These are phyloP conservation scores for Chionis minor DNA, from an alignment of 2,113 vertebrate species.

Conservation along the genomic window DNA sequence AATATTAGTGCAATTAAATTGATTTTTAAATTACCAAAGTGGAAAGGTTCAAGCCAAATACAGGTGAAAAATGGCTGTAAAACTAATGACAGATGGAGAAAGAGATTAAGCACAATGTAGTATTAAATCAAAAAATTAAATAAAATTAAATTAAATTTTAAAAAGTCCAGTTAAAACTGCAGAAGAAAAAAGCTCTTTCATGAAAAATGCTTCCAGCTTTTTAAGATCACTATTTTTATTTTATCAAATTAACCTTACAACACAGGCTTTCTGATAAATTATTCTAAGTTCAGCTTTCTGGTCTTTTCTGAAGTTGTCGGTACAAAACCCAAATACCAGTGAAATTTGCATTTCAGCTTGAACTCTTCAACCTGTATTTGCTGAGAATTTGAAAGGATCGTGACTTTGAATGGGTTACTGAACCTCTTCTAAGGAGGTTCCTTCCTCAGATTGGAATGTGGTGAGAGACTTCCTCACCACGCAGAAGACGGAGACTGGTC, in stretches of 20 bases:
- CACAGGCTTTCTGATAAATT: background rate
- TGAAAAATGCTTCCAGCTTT: background rate
- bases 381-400: background rate
- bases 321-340: background rate
- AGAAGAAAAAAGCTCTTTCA: background rate
- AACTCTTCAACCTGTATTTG: background rate
- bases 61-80: background rate
- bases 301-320: constrained; percentile 4
- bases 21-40: background rate
- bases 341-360: background rate
- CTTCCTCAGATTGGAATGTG: no score
- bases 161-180: background rate
- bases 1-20: background rate
- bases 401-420: background rate
- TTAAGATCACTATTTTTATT: constrained; percentile 9
- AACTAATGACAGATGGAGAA: background rate
- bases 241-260: constrained; percentile 18
- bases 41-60: background rate
- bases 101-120: background rate
- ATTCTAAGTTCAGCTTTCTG: background rate
- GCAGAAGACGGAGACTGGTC: background rate
- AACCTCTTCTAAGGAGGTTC: background rate
- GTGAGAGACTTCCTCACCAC: background rate
- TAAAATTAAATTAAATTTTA: no score
- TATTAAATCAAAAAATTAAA: background rate